phyloP scores from a whole-genome alignment of 1,140 invertebrate genomes.

The Leptinotarsa undecemlineata region DNA sequence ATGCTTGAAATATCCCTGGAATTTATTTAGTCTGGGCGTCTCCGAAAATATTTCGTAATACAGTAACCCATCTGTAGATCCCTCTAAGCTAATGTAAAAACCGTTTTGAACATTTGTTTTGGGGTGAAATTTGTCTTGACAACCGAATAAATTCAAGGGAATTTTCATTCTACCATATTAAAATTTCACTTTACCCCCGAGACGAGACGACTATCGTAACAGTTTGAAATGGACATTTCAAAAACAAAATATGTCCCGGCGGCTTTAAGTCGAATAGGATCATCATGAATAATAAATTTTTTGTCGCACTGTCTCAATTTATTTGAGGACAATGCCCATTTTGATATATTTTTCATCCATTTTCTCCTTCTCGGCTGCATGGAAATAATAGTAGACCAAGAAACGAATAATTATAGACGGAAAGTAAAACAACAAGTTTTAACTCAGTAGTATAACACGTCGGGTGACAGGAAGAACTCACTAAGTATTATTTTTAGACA shows the following conservation, averaged over 20 bases:
- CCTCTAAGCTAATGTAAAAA: conserved; percentile 16
- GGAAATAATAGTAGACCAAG: neutral
- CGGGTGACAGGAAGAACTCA: no score
- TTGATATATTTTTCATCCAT: neutral
- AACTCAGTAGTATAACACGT: no score
- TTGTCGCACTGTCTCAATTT: conserved; percentile 20
- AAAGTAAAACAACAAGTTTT: no score
- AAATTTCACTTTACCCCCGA: conserved; percentile 17
- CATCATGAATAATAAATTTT: conserved; percentile 27
- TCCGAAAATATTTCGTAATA: conserved; percentile 7
- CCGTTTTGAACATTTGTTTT: conserved; percentile 15
- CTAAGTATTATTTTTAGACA: no score
- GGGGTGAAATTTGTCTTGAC: conserved; percentile 19
- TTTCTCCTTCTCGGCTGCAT: neutral
- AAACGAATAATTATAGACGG: no score
- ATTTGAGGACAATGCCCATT: conserved; percentile 7
- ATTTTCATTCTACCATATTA: conserved; percentile 10
- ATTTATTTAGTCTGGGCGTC: neutral
- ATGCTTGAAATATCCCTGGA: conserved; percentile 7
- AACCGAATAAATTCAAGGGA: conserved; percentile 10
- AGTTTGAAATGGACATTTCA: conserved; percentile 23
- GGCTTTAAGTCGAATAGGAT: conserved; percentile 13
- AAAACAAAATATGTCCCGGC: conserved; percentile 24
- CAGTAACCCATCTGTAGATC: neutral
- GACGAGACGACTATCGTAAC: conserved; percentile 8